phyloP scores from a whole-genome alignment of 2,113 vertebrate species.

The Hylia prasina region DNA sequence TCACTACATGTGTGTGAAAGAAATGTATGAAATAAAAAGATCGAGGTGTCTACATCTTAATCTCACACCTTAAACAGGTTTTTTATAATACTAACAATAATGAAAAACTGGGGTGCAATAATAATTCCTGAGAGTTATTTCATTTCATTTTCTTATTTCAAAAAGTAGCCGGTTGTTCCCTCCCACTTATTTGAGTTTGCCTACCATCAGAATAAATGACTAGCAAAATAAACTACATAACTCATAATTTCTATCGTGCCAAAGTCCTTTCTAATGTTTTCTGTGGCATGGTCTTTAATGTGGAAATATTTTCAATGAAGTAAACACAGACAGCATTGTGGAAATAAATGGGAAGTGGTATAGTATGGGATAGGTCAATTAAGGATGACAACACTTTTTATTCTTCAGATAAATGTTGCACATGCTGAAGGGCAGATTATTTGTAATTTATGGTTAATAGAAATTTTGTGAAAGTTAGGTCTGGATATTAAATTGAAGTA shows the following conservation, averaged over 20 bases:
- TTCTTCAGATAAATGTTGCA: background rate
- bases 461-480: background rate
- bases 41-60: background rate
- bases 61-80: background rate
- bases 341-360: slow-evolving; percentile 4
- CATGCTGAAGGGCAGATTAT: background rate
- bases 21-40: background rate
- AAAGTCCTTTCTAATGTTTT: background rate
- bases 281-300: background rate
- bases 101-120: background rate
- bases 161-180: background rate
- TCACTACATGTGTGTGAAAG: background rate
- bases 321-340: background rate
- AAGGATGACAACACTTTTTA: slow-evolving; percentile 2
- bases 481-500: background rate
- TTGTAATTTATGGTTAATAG: background rate
- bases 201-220: background rate
- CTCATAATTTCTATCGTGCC: background rate
- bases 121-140: background rate
- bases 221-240: background rate
- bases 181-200: background rate
- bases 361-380: background rate
- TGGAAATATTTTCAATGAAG: slow-evolving; percentile 4
- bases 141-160: background rate
- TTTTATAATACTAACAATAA: background rate